These are phyloP conservation scores for Malacosoma neustria DNA, from an alignment of 2,888 invertebrate genomes.

Conservation along the genomic window DNA sequence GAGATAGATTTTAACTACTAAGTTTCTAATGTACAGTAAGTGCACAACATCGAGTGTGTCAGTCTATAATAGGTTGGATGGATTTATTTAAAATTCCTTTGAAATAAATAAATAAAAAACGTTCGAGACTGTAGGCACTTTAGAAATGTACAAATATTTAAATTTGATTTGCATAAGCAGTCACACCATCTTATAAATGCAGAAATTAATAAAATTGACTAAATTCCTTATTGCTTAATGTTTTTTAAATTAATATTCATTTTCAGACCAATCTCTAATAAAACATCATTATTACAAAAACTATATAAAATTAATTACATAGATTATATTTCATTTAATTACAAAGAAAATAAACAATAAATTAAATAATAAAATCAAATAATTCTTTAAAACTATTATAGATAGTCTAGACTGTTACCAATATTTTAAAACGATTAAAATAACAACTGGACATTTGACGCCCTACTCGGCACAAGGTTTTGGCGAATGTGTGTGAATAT, in stretches of 20 bases:
- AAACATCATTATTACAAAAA: conserved; percentile 5
- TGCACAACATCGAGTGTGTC: conserved; percentile 72
- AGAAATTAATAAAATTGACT: neutral
- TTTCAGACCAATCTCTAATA: conserved; percentile 1
- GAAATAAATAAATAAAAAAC: conserved; percentile 5
- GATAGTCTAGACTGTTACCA: no score
- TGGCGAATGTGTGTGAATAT: no score
- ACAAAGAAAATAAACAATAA: no score
- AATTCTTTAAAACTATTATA: no score
- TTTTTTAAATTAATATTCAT: neutral
- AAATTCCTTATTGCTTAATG: conserved; percentile 1
- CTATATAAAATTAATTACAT: no score
- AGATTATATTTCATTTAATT: conserved; percentile 9
- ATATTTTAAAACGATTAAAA: no score
- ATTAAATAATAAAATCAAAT: no score
- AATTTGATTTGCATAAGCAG: neutral
- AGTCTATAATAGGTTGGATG: conserved; percentile 73
- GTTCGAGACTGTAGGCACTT: conserved; percentile 8
- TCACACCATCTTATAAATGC: conserved; percentile 2
- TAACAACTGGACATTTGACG: no score
- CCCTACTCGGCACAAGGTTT: no score
- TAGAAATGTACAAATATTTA: neutral
- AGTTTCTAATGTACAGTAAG: conserved; percentile 55
- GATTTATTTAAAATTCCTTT: conserved; percentile 41
- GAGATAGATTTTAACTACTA: conserved; percentile 28